phyloP scores from a whole-genome alignment of 2,888 invertebrate genomes.

The Polydesmus complanatus region DNA sequence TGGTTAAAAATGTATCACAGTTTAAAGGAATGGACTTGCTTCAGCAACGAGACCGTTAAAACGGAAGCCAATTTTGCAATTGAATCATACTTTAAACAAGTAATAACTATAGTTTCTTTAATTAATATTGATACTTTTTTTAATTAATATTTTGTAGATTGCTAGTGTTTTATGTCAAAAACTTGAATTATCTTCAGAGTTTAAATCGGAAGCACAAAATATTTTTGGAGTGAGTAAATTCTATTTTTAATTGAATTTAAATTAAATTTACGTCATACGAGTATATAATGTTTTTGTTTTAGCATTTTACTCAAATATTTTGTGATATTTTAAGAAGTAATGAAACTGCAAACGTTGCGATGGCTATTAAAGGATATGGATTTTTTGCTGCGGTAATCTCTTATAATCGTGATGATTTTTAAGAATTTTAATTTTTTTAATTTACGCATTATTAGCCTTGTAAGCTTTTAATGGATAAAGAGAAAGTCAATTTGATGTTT shows the following conservation, averaged over 20 bases:
- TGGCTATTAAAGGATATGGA: conserved; percentile 1
- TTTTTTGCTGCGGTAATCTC: conserved; percentile 4
- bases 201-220: not conserved
- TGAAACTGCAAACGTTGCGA: not conserved
- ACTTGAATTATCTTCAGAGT: not conserved
- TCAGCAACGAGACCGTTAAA: not conserved
- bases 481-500: not conserved
- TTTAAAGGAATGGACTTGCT: not conserved
- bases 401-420: not conserved
- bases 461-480: not conserved
- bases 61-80: not conserved
- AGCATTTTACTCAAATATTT: not conserved
- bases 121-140: not conserved
- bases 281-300: not conserved
- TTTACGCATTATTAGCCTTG: not conserved
- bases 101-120: too few relatives aligned
- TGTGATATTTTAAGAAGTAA: not conserved
- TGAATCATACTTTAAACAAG: not conserved
- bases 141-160: not conserved
- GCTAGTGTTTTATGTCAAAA: not conserved
- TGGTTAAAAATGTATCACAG: not conserved
- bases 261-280: too few relatives aligned
- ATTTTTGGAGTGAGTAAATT: not conserved
- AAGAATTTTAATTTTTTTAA: not conserved
- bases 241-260: not conserved